Percentiles rank a stretch among this genome's conserved stretches.
Evolutionary conservation across 1,140 invertebrate genomes (phyloP).

Genomic region (Bombus vancouverensis): DNA sequence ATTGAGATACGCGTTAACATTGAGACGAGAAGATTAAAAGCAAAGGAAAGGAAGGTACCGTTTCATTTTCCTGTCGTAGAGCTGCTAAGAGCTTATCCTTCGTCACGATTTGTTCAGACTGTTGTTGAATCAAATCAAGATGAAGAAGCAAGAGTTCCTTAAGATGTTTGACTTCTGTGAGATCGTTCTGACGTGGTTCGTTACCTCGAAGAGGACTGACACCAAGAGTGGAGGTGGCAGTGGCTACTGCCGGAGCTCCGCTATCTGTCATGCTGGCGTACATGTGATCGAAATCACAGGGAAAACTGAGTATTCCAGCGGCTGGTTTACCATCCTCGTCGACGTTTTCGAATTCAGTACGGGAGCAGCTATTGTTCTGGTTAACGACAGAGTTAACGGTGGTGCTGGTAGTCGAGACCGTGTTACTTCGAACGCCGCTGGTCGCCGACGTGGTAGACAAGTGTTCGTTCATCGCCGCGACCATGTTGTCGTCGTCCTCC

Average conservation of each 20-base stretch:
- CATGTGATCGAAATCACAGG: conserved; percentile 84
- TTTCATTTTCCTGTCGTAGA: conserved; percentile 86
- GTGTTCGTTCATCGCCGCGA: conserved; percentile 82
- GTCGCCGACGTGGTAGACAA: conserved; percentile 77
- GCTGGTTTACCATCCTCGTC: conserved; percentile 70
- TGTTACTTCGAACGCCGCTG: conserved; percentile 70
- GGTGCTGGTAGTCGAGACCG: conserved; percentile 39
- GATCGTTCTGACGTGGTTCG: conserved; percentile 80
- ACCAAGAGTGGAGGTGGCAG: conserved; percentile 74
- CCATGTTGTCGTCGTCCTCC: conserved; percentile 75
- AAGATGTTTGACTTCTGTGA: conserved; percentile 85
- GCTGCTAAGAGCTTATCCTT: conserved; percentile 86
- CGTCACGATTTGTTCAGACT: conserved; percentile 86
- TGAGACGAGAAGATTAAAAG: neutral
- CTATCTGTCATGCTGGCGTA: conserved; percentile 82
- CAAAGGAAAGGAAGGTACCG: conserved; percentile 77
- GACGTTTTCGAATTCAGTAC: conserved; percentile 57
- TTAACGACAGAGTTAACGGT: conserved; percentile 35
- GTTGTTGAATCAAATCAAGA: conserved; percentile 88
- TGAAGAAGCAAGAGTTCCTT: conserved; percentile 88
- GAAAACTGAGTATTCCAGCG: conserved; percentile 77
- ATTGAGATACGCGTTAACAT: neutral
- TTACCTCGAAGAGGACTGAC: conserved; percentile 77
- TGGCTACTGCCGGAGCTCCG: conserved; percentile 58
- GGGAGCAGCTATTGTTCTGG: conserved; percentile 41